Evolutionary conservation across 2,113 vertebrate species (phyloP).

Genomic region (Dromiciops gliroides): DNA sequence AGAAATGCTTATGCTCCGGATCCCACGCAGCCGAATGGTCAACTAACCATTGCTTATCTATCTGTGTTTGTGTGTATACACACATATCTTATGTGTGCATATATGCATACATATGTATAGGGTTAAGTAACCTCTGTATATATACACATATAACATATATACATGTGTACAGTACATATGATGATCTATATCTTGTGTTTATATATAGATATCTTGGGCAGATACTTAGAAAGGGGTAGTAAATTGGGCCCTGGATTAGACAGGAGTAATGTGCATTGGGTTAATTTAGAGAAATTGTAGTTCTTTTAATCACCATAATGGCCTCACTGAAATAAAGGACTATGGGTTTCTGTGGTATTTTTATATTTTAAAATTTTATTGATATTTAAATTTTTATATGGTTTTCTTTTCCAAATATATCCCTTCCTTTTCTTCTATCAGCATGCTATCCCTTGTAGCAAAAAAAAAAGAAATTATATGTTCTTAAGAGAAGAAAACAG

Average conservation of each 20-base stretch:
- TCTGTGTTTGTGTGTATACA: background rate
- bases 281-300: background rate
- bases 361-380: background rate
- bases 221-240: background rate
- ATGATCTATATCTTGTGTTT: background rate
- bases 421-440: background rate
- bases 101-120: background rate
- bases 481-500: background rate
- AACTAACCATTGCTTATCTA: background rate
- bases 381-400: background rate
- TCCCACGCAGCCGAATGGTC: background rate
- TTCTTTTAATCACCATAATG: background rate
- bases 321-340: background rate
- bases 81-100: background rate
- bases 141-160: no score
- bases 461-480: background rate
- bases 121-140: no score
- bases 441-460: background rate
- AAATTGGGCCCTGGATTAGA: background rate
- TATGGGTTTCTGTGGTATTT: background rate
- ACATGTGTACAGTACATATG: background rate
- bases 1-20: background rate
- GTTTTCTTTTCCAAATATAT: background rate
- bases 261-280: background rate
- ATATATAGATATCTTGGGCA: background rate